phyloP scores from a whole-genome alignment of 2,113 vertebrate species.

The Cariama cristata region DNA sequence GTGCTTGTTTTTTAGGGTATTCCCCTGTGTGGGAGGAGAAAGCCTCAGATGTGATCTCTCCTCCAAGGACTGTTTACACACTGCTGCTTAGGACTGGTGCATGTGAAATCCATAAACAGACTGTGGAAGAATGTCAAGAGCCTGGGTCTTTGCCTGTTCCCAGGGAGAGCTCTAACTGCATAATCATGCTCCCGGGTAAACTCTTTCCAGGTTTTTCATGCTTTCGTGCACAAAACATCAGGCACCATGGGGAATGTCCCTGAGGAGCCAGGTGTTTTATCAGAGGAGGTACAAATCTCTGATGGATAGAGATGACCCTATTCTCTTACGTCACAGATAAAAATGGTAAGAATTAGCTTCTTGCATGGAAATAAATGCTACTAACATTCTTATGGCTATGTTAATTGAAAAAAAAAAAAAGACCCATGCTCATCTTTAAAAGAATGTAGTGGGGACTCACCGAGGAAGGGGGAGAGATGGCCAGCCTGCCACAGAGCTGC shows the following conservation, averaged over 20 bases:
- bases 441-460: background rate
- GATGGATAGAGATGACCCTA: background rate
- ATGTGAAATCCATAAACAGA: background rate
- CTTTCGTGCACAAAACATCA: background rate
- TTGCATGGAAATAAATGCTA: background rate
- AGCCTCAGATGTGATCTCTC: background rate
- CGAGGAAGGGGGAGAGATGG: fast-evolving
- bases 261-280: background rate
- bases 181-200: background rate
- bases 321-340: background rate
- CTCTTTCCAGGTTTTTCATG: background rate
- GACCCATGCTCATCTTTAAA: background rate
- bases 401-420: background rate
- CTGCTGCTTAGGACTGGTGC: background rate
- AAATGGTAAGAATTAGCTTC: background rate
- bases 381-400: background rate
- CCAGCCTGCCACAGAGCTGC: background rate
- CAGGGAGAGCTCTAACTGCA: background rate
- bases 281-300: background rate
- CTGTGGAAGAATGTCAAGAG: fast-evolving
- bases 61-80: background rate
- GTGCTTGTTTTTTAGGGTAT: background rate
- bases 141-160: background rate
- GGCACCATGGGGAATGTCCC: background rate
- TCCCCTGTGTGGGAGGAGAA: background rate